Evolutionary conservation across 2,888 invertebrate genomes (phyloP).

Genomic region (Ophion obscuratus): DNA sequence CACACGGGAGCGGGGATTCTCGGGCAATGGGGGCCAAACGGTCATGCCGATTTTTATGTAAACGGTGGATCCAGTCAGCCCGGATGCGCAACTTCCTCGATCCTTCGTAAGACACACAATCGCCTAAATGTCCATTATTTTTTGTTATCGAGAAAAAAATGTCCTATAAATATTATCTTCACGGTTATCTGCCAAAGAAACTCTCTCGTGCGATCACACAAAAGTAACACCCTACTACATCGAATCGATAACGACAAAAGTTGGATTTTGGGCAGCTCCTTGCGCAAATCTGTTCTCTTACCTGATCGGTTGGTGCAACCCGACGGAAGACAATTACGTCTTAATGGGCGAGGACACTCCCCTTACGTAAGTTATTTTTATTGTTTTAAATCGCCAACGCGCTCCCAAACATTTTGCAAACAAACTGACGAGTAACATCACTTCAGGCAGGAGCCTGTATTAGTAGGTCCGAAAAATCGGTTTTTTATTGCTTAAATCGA

Average conservation of each 20-base stretch:
- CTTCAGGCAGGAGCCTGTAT: no score
- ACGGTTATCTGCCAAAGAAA: constrained; percentile 86
- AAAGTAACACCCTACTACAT: constrained; percentile 96
- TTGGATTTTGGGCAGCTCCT: constrained; percentile 94
- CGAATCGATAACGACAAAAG: constrained; percentile 92
- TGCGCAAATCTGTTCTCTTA: constrained; percentile 93
- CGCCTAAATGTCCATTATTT: constrained; percentile 34
- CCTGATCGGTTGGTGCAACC: constrained; percentile 93
- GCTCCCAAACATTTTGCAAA: no score
- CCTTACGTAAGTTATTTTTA: constrained; percentile 87
- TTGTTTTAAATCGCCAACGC: background rate
- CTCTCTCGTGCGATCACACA: constrained; percentile 94
- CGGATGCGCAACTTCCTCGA: constrained; percentile 92
- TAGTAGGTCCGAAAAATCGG: no score
- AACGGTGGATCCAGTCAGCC: constrained; percentile 96
- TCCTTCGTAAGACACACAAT: constrained; percentile 89
- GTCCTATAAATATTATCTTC: constrained; percentile 38
- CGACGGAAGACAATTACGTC: constrained; percentile 91
- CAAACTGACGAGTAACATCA: no score
- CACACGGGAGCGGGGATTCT: constrained; percentile 95
- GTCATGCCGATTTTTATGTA: constrained; percentile 95
- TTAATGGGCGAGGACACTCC: constrained; percentile 94
- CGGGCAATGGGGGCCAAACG: constrained; percentile 95
- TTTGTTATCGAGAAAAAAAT: constrained; percentile 3
- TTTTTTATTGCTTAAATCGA: no score